A percentile compares a stretch with the other conserved stretches of the same genome.
phyloP scores from a whole-genome alignment of 2,797 vertebrate species.

The Cirrhinus mrigala region DNA sequence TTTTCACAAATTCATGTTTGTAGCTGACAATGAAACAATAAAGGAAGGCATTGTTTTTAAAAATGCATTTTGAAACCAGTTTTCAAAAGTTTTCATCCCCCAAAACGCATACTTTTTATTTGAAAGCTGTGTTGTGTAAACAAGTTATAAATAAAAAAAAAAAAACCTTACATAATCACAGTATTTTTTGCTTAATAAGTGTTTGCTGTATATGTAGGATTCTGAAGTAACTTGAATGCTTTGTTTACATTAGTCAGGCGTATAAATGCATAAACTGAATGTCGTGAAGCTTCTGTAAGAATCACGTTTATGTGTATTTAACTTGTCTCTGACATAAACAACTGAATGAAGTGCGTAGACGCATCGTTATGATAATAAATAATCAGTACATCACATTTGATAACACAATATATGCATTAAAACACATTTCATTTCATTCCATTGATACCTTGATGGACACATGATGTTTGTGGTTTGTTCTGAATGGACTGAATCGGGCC shows the following conservation, averaged over 20 bases:
- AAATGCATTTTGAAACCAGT: no score
- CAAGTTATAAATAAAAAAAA: no score
- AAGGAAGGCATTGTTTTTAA: no score
- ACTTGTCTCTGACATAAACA: background rate
- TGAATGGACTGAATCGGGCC: slow-evolving; percentile 26
- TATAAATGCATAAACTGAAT: background rate
- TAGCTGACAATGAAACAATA: no score
- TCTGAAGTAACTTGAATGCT: background rate
- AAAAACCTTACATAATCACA: background rate
- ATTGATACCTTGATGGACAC: slow-evolving; percentile 29
- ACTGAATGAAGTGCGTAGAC: background rate
- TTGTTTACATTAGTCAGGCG: background rate
- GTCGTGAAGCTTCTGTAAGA: background rate
- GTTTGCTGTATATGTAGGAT: background rate
- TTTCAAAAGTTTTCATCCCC: no score
- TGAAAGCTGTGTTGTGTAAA: no score
- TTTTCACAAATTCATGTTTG: no score
- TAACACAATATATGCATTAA: background rate
- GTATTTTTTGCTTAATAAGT: background rate
- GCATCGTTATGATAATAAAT: background rate
- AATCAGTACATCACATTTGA: background rate
- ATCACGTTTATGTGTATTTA: background rate
- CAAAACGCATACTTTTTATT: no score
- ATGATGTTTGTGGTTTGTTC: slow-evolving; percentile 21
- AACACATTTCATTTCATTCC: background rate